Evolutionary conservation across 2,113 vertebrate species (phyloP), one percentile per base, ranked within the genome.

Genomic region (Mionectes macconnelli): DNA sequence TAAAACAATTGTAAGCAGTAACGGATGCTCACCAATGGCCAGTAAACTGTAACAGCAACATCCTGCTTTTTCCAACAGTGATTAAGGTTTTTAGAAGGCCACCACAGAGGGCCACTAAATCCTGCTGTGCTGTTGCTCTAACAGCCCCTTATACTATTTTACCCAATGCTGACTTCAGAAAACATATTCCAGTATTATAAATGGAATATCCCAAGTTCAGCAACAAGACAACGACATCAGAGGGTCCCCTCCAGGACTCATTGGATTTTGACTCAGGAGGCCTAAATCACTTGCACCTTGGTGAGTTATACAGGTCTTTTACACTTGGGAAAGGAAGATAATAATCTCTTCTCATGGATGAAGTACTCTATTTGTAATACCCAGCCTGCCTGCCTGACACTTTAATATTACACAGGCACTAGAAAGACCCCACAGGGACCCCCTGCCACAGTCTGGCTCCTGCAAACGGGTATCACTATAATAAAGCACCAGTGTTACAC

Each of bases 241-340:
- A 95, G 96, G 92, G 94, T 97, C 96, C 96, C 98, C 97, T 98
- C 97, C 98, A 98, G 98, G 97, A 98, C 97, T 98, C 97, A 94
- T 89, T 98, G 97, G 95, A 92, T 97, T 96, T 93, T 96, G 92
- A 88, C 94, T 97, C 96, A 12, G 64, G 94, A 97, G 97, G 86
- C 94, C 96, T 98, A 97, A 98, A 97, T 97, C 96, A 97, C 96
- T 87, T 33, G 95, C 95, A 97, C 96, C 96, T 98, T 97, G 88
- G 96, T 97, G 98, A 98, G 97, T 98, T 97, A 98, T 93, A 97
- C 77, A 95, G 95, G 93, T 42, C 93, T 97, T 97, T 97, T 94
- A 87, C 98, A 98, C 97, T 91, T 96, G 98, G 98, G 97, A 97
- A 97, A 97, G 97, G 97, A 98, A 97, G 97, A 98, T 97, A 98